Base-by-base conservation (phyloP, 2,797 vertebrate genomes). In the Peromyscus attwateri region DNA sequence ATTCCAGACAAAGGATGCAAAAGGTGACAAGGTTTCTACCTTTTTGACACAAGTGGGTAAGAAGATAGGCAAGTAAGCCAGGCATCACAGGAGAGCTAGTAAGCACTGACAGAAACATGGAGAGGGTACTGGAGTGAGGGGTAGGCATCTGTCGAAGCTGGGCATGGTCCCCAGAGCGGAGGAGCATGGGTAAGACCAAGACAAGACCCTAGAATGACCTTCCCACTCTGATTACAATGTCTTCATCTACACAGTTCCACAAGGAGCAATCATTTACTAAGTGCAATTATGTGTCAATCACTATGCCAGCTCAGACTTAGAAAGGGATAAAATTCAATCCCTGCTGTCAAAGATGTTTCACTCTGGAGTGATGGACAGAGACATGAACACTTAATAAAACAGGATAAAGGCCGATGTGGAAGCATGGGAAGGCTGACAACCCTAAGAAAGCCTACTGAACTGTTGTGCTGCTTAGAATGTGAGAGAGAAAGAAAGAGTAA, bases 301-400 rank as follows among this genome's bases (percentile, higher is more conserved):
- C 57, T 80, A 10, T 46, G 92, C 57, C 76, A 81, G 37, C 31
- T 91, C 77, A 80, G 87, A 87, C 55, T 85, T 92, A 94, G 83
- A 97, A 37, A 85, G 8, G 75, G 91, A 60, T 89, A 91, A 89
- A 66, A 60, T 70, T 57, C 90, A 95, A 90, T 89, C n/a, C 43
- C n/a, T 80, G 75, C 76, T 81, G 79, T 81, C 87, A 90, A 79
- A 71, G 71, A 77, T 73, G 60, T 89, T 97, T 73, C 46, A 80
- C 64, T 92, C 70, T 60, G 85, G 49, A 79, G 88, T 43, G 73
- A 46, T 62, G 2, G 37, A 60, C 49, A 93, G 93, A 93, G 82
- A 91, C 91, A 87, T 71, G 87, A 95, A 81, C 29, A 40, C 52
- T 91, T 94, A 70, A 94, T 80, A 34, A 0, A 92, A 16, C 27